These are phyloP conservation scores for Aphelenchoides besseyi DNA, from an alignment of 1,140 invertebrate species.

Conservation along the genomic window DNA sequence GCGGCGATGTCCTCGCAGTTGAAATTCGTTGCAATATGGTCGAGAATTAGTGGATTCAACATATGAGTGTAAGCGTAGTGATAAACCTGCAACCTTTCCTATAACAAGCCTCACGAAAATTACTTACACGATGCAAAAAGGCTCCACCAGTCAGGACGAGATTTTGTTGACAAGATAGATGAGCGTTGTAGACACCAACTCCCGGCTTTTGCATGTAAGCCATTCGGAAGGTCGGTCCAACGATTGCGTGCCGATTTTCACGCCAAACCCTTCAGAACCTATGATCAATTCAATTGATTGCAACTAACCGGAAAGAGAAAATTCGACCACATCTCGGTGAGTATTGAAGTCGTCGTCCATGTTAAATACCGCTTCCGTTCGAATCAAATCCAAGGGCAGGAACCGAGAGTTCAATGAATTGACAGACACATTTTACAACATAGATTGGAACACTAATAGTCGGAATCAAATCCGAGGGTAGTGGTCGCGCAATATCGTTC, in stretches of 20 bases:
- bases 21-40: constrained; percentile 96
- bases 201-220: not conserved
- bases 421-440: constrained; percentile 1
- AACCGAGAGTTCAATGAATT: constrained; percentile 27
- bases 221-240: constrained; percentile 29
- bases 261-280: constrained; percentile 36
- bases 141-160: constrained; percentile 39
- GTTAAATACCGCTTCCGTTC: constrained; percentile 25
- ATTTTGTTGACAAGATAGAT: constrained; percentile 12
- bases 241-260: constrained; percentile 34
- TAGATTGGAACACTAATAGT: constrained; percentile 21
- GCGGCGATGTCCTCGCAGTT: constrained; percentile 67
- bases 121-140: constrained; percentile 33
- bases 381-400: constrained; percentile 26
- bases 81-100: not conserved
- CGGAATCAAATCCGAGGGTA: constrained; percentile 13
- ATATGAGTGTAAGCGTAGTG: constrained; percentile 76
- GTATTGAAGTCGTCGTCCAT: constrained; percentile 27
- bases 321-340: not conserved
- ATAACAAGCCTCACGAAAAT: not conserved
- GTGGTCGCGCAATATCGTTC: constrained; percentile 80
- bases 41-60: constrained; percentile 83
- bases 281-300: not conserved
- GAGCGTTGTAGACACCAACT: not conserved
- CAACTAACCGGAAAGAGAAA: constrained; percentile 13